These are phyloP conservation scores for Parazoanthus darwini DNA, from an alignment of 92 coral and sea anemone species.

Conservation along the genomic window DNA sequence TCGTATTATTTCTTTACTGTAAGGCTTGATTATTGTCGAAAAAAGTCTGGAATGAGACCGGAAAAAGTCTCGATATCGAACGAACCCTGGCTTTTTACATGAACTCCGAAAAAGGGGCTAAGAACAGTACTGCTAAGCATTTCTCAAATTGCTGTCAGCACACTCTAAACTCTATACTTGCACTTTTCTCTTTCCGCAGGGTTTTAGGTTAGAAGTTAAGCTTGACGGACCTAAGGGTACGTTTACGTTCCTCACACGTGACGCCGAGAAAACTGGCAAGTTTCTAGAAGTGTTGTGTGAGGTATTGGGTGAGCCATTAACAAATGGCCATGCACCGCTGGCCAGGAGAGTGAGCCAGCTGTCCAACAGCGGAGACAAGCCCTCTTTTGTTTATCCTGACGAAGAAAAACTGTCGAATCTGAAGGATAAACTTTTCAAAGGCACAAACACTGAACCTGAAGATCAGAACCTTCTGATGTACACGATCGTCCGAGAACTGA, in stretches of 20 bases:
- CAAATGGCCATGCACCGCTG: slow-evolving; percentile 54
- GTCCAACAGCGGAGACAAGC: slow-evolving; percentile 51
- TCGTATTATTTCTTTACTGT: too few relatives aligned
- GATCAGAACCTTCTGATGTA: slow-evolving; percentile 81
- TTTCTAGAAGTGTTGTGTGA: slow-evolving; percentile 71
- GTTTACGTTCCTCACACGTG: slow-evolving; percentile 91
- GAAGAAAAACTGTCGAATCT: slow-evolving; percentile 69
- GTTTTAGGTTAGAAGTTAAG: slow-evolving; percentile 58
- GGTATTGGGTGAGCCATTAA: slow-evolving; percentile 67
- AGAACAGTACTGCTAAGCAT: neutral
- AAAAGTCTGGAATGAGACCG: too few relatives aligned
- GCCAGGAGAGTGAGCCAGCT: slow-evolving; percentile 66
- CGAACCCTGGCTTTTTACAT: too few relatives aligned
- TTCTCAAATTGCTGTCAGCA: neutral
- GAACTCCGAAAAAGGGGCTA: too few relatives aligned
- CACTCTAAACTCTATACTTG: neutral
- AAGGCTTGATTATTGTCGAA: too few relatives aligned
- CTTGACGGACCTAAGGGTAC: slow-evolving; percentile 89
- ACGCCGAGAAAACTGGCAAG: slow-evolving; percentile 82
- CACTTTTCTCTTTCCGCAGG: neutral
- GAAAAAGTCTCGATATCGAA: too few relatives aligned
- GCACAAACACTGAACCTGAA: slow-evolving; percentile 42
- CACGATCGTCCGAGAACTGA: slow-evolving; percentile 83
- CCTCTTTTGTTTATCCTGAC: slow-evolving; percentile 71
- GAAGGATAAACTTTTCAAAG: slow-evolving; percentile 62